Evolutionary conservation across 2,888 invertebrate species (phyloP), one percentile per base, ranked within the genome.

Genomic region (Molanna angustata): DNA sequence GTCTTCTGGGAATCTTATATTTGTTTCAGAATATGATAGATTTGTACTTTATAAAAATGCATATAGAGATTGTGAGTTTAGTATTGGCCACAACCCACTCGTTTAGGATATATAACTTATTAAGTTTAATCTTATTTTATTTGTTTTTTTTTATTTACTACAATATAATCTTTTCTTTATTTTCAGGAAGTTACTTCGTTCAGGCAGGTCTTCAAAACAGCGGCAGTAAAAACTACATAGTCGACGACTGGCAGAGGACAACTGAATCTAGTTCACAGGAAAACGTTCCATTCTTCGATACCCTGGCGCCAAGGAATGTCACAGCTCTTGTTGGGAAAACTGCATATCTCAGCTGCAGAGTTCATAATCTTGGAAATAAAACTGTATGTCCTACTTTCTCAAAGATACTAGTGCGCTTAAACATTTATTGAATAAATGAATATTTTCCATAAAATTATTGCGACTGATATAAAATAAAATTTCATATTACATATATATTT

Each of bases 251-350:
- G 46, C 46, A 31, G 66, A 62, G 27, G 65, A 58, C 54, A 63
- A 69, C 69, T 59, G 67, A 67, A 70, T 68, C 62, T 65, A 46
- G 6, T n/a, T 13, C 17, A 9, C 17, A 32, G 11, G 45, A 68
- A 55, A 27, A 20, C n/a, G 78, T 84, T 66, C 88, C 88, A 2
- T 83, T 84, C 62, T 88, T 88, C 69, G 88, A 88, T 74, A 76
- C 82, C 56, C 80, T 80, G 61, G 86, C 87, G 62, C 86, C 88
- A 49, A 77, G 83, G 61, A 88, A 89, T 73, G 86, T 89, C 58
- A 88, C 88, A 40, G 88, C 88, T 27, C 80, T 88, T 17, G 87
- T 88, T 54, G 89, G 89, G 65, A 89, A 88, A 72, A 86, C 87
- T 37, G 88, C 89, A 60, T 88, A 88, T 76, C 80, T 89, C 64